Evolutionary conservation across 1,140 invertebrate genomes (phyloP), one percentile per base, ranked within the genome.

Genomic region (Psilanteris sp.): DNA sequence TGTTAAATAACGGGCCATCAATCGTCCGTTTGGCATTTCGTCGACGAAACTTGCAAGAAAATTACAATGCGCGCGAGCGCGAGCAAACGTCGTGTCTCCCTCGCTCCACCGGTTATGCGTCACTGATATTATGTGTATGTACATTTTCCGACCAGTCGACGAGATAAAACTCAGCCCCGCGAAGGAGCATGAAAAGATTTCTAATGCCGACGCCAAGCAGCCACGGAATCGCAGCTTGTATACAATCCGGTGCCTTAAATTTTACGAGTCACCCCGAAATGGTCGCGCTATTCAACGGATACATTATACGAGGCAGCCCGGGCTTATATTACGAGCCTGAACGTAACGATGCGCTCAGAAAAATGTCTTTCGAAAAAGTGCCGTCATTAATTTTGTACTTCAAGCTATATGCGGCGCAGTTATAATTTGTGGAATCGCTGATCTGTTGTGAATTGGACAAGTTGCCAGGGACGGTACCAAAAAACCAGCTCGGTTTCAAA

Each of bases 171-270:
- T 43, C 39, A n/a, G 39, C 11, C 8, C 15, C n/a, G 27, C 20
- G 37, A 44, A 54, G 32, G n/a, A 68, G 13, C 62, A 57, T 52
- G 66, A 50, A 70, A 71, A 71, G 54, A 71, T 61, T 71, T 54
- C 66, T 52, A 52, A 54, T 61, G 66, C 22, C 64, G 18, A 59
- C 20, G 37, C 44, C 54, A 61, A 54, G n/a, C 54, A 20, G 43
- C 26, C 32, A 48, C 43, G 29, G 43, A 68, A 59, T 68, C 52
- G 66, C 20, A 18, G 50, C 43, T 57, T 70, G 66, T 70, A 50
- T 59, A 50, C 32, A 70, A 59, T 59, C 54, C 34, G 36, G 52
- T 59, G 54, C 26, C 54, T 70, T 70, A 71, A 71, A 71, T 71
- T 71, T 71, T 61, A 61, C 66, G 54, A 71, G 54, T 71, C 46